A percentile compares a stretch with the other conserved stretches of the same genome.
Evolutionary conservation across 2,888 invertebrate species (phyloP).

Genomic region (Melanostoma scalare): DNA sequence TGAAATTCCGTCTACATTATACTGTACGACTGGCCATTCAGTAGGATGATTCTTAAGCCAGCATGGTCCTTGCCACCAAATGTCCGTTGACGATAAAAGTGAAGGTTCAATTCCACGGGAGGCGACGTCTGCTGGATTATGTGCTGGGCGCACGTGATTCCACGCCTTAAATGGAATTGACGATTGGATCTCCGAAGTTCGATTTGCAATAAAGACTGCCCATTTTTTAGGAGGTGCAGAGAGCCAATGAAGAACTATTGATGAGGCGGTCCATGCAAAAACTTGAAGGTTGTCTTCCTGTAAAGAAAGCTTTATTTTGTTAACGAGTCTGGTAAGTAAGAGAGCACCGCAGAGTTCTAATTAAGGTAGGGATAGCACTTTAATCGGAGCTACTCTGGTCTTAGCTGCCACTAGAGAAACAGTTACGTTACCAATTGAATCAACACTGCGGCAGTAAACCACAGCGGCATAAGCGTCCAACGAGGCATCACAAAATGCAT

Average conservation of each 20-base stretch:
- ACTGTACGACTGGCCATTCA: too few species aligned
- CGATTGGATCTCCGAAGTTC: neutral
- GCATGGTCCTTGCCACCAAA: too few species aligned
- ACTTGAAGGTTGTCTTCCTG: neutral
- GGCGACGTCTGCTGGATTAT: neutral
- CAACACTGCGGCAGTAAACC: neutral
- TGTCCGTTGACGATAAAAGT: too few species aligned
- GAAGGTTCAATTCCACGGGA: neutral
- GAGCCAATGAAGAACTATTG: too few species aligned
- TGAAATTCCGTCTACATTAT: too few species aligned
- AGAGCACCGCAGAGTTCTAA: too few species aligned
- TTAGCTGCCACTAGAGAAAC: neutral
- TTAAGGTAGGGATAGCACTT: too few species aligned
- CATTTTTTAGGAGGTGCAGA: neutral
- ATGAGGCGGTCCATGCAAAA: too few species aligned
- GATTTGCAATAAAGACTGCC: neutral
- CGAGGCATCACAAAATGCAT: neutral
- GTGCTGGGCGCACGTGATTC: neutral
- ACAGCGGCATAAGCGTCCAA: neutral
- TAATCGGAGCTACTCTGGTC: too few species aligned
- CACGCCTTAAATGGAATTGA: constrained; percentile 4
- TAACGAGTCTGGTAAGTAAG: neutral
- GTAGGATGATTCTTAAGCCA: too few species aligned
- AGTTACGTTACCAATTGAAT: too few species aligned
- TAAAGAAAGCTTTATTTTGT: neutral